Evolutionary conservation across 2,888 invertebrate genomes (phyloP), one percentile per base, ranked within the genome.

Genomic region (Sisyra terminalis): DNA sequence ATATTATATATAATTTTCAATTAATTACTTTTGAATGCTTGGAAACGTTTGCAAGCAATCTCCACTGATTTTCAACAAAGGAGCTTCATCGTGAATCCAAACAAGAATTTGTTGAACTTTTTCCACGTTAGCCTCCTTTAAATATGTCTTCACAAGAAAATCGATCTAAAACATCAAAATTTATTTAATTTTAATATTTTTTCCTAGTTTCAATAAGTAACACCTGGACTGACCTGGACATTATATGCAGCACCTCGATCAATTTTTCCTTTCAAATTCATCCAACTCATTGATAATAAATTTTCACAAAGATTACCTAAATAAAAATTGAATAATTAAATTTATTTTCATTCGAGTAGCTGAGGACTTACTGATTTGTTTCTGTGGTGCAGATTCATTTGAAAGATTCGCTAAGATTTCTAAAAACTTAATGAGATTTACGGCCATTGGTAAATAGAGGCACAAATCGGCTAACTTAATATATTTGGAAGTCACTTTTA

Each of bases 241-340:
- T 79, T 81, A 49, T 69, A 74, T 44, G 64, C 55, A 8, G 77
- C 64, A 10, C 83, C 84, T 47, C 72, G 76, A 53, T 80, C 78
- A 42, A 66, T 56, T 46, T 62, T 54, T 2, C 80, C 79, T 50
- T 75, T 71, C 32, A 65, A 57, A 46, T 72, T 70, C 50, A 72
- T 73, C 87, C 87, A 87, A 47, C 74, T 71, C 43, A 71, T 69
- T 29, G 66, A 68, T 48, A 87, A 62, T 50, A 84, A 65, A 38
- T 62, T 63, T 45, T 68, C 65, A 45, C 71, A 66, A 11, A 69
- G 55, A 8, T 57, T 53, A 15, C 64, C 70, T 58, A n/a, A 9
- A 49, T 7, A 47, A 51, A 29, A 41, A 42, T 17, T 44, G 39
- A 39, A 32, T 9, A 32, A 42, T n/a, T 48, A 16, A 29, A 30